phyloP scores from a whole-genome alignment of 2,888 invertebrate genomes.

The Sthenelais limicola region DNA sequence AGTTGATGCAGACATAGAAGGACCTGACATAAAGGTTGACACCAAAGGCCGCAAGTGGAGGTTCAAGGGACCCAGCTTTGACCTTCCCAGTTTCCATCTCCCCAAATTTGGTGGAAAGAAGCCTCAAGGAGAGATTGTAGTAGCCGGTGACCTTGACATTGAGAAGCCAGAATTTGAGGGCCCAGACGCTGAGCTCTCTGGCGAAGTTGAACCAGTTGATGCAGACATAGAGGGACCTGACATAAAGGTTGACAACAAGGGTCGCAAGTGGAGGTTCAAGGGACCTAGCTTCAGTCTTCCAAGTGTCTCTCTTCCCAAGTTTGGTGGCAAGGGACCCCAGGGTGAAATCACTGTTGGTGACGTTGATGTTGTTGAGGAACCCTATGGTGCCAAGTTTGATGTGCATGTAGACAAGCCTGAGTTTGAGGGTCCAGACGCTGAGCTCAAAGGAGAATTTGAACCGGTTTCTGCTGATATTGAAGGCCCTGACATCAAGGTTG shows the following conservation, averaged over 20 bases:
- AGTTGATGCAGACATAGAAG: slow-evolving; percentile 6
- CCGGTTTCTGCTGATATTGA: too few species aligned
- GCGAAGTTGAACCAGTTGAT: slow-evolving; percentile 2
- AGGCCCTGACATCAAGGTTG: too few species aligned
- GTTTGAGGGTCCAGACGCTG: too few species aligned
- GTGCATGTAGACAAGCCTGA: too few species aligned
- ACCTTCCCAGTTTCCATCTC: slow-evolving; percentile 8
- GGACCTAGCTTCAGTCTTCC: slow-evolving; percentile 2
- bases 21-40: slow-evolving; percentile 1
- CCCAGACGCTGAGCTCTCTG: background rate
- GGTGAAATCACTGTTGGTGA: slow-evolving; percentile 19
- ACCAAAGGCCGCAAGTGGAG: slow-evolving; percentile 18
- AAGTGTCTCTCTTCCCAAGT: slow-evolving; percentile 3
- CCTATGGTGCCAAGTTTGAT: background rate
- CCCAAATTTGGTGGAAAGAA: background rate
- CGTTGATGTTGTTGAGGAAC: slow-evolving; percentile 15
- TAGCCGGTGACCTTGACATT: slow-evolving; percentile 9
- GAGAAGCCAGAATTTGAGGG: background rate
- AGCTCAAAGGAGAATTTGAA: too few species aligned
- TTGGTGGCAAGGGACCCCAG: background rate
- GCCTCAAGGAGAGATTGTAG: background rate
- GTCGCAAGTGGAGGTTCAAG: slow-evolving; percentile 22
- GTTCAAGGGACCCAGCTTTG: slow-evolving; percentile 4
- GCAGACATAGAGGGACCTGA: slow-evolving; percentile 20
- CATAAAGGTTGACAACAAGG: slow-evolving; percentile 1